A percentile compares a stretch with the other conserved stretches of the same genome.
Evolutionary conservation across 2,113 vertebrate species (phyloP).

Genomic region (Dasyurus viverrinus): DNA sequence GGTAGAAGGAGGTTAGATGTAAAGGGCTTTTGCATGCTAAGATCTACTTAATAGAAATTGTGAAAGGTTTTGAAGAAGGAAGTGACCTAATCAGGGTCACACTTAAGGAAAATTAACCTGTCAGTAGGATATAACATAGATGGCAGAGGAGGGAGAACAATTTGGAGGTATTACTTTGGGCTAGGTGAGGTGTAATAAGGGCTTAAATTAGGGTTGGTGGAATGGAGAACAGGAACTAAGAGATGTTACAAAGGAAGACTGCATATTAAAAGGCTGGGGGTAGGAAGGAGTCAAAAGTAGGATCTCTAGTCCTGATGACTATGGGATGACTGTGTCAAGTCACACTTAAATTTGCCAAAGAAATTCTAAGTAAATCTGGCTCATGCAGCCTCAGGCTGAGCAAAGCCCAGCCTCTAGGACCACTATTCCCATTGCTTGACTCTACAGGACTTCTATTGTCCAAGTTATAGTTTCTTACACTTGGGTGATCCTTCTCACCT

Average conservation of each 20-base stretch:
- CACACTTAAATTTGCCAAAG: conserved; percentile 2
- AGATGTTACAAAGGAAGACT: background rate
- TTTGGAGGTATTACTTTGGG: background rate
- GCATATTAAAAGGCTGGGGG: background rate
- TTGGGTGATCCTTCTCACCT: background rate
- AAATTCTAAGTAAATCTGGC: background rate
- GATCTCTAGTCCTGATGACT: background rate
- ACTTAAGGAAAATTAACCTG: background rate
- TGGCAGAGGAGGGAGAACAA: background rate
- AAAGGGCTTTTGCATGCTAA: background rate
- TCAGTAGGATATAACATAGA: background rate
- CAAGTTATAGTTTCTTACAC: background rate
- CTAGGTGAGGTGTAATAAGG: background rate
- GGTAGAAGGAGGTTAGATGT: background rate
- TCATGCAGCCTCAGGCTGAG: background rate
- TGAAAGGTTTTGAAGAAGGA: background rate
- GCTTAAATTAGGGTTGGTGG: background rate
- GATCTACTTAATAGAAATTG: background rate
- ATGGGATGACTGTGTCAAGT: background rate
- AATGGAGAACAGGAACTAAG: background rate
- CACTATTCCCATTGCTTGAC: background rate
- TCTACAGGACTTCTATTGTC: background rate
- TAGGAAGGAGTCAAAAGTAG: background rate
- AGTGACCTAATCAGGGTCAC: background rate
- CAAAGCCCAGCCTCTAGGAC: background rate